Evolutionary conservation across 2,797 vertebrate species (phyloP).

Genomic region (Xerus rutilus): DNA sequence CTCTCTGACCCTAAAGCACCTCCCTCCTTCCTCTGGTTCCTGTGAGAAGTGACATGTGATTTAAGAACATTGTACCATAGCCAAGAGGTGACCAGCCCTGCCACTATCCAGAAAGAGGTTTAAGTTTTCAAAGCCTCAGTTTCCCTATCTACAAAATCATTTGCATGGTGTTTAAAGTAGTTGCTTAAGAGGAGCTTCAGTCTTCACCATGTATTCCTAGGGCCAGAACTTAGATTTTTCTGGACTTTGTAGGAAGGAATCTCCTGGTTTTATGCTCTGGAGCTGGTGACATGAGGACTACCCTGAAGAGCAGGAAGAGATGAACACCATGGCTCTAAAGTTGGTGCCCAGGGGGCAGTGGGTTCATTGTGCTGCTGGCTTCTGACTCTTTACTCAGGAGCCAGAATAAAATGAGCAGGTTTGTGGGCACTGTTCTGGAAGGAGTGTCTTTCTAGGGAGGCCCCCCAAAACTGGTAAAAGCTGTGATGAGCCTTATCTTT

Average conservation of each 20-base stretch:
- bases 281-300: neutral
- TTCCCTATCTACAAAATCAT: neutral
- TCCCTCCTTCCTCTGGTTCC: neutral
- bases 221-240: neutral
- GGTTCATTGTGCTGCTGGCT: neutral
- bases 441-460: neutral
- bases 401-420: neutral
- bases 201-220: too few relatives aligned
- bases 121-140: neutral
- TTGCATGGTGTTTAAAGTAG: neutral
- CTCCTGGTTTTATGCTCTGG: neutral
- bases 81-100: neutral
- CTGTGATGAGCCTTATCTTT: neutral
- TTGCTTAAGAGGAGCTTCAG: neutral
- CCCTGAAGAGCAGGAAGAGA: neutral
- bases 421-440: neutral
- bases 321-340: accelerated
- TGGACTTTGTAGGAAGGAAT: neutral
- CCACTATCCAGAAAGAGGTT: neutral
- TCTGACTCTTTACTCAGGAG: neutral
- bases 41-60: accelerated
- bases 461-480: neutral
- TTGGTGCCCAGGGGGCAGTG: accelerated
- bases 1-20: neutral
- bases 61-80: neutral